Base-by-base conservation (phyloP, 2,113 vertebrate species). In the Calyptomena viridis region DNA sequence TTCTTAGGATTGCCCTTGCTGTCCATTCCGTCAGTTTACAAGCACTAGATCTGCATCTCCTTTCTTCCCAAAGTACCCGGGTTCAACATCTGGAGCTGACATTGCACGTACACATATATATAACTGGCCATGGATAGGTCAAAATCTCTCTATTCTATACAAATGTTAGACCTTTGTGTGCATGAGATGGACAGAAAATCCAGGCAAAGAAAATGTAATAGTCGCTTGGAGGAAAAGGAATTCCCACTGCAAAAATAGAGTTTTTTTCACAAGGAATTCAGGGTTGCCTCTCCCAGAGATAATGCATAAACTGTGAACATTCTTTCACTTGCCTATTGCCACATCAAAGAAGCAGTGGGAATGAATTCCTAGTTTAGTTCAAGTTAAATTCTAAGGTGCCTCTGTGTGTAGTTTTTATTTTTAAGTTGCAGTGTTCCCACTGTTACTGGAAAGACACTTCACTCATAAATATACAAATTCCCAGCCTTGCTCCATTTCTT, bases 401-500 rank as follows among this genome's bases (percentile, higher is more conserved):
- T 78, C 47, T 72, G 24, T n/a, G 31, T 62, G 39, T 31, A 63
- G 87, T 42, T 80, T 83, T 89, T 81, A 52, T 80, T 92, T 85
- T 95, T 74, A 95, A 94, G 89, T 96, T 91, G 69, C 35, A 63
- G 66, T 92, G 73, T 81, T 87, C 77, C 87, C 87, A 71, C 84
- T 80, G 63, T 96, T 96, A 87, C 87, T 96, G 95, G 79, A 96
- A 97, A 96, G 53, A 79, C 72, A 74, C 44, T 95, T 94, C 3
- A 47, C n/a, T 90, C 76, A 79, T 81, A 83, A 90, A 90, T 42
- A 87, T 91, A 76, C 30, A 84, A n/a, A 92, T 87, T 95, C 85
- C 63, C 75, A 85, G 66, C 50, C 90, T 94, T 31, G 5, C 17
- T 92, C 39, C 39, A 39, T 82, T 96, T 33, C 87, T 94, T 79